Evolutionary conservation across 2,113 vertebrate genomes (phyloP).

Genomic region (Vicugna pacos): DNA sequence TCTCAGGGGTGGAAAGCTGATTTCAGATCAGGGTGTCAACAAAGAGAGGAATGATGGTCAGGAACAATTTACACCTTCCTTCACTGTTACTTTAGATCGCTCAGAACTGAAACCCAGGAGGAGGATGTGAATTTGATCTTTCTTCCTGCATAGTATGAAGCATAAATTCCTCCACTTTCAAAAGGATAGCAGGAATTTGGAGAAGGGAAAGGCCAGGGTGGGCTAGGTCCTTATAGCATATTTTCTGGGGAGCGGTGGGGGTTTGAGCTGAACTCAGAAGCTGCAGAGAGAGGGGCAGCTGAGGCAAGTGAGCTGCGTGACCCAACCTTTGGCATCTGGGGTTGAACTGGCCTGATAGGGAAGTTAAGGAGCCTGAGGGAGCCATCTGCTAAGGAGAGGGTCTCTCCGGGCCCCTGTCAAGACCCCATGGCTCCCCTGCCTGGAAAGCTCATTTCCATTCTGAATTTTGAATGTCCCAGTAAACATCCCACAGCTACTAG

Average conservation of each 20-base stretch:
- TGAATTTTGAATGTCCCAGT: background rate
- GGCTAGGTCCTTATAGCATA: background rate
- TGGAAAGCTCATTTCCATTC: background rate
- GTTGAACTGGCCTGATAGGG: background rate
- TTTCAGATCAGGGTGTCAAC: background rate
- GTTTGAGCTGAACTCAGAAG: background rate
- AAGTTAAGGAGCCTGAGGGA: background rate
- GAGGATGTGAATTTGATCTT: background rate
- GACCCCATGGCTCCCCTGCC: background rate
- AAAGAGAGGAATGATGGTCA: background rate
- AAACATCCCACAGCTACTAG: background rate
- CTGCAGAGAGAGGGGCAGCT: background rate
- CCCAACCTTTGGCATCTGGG: background rate
- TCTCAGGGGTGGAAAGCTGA: too few species aligned
- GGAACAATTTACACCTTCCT: background rate
- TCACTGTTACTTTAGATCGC: background rate
- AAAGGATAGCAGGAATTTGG: background rate
- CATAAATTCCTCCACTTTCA: background rate
- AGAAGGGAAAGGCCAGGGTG: background rate
- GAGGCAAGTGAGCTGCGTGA: background rate
- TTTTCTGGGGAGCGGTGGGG: background rate
- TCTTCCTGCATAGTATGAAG: background rate
- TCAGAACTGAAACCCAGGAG: background rate
- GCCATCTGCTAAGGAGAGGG: background rate
- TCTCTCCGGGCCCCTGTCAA: background rate